These are phyloP conservation scores for Drosophila orena DNA, from an alignment of 1,140 invertebrate species.

Conservation along the genomic window DNA sequence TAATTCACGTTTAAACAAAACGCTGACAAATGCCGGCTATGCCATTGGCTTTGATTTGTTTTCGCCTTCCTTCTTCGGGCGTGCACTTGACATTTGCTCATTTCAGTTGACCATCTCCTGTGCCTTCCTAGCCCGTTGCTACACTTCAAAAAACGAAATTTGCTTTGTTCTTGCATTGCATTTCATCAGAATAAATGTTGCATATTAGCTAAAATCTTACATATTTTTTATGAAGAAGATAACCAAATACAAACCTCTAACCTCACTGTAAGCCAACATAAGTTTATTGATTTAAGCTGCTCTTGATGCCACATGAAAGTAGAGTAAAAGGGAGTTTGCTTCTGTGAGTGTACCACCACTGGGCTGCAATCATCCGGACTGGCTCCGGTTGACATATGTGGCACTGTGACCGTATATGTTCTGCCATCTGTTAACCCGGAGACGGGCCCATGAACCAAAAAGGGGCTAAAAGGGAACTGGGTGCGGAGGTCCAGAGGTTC, in stretches of 20 bases:
- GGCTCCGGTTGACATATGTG: conserved; percentile 64
- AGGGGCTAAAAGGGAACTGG: background rate
- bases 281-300: no score
- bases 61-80: conserved; percentile 22
- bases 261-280: no score
- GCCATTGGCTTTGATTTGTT: conserved; percentile 34
- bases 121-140: background rate
- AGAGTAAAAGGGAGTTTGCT: background rate
- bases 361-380: conserved; percentile 45
- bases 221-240: no score
- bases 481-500: conserved; percentile 28
- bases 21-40: conserved; percentile 25
- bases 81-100: conserved; percentile 76
- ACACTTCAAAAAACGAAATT: background rate
- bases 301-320: background rate
- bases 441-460: background rate
- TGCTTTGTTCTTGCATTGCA: no score
- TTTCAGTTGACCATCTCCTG: conserved; percentile 61
- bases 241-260: no score
- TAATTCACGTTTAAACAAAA: conserved; percentile 73
- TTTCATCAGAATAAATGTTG: no score
- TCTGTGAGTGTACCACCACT: conserved; percentile 9
- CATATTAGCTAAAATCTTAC: no score
- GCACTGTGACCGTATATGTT: conserved; percentile 74
- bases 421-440: conserved; percentile 77